Base-by-base conservation (phyloP, 1,140 invertebrate species). In the Drosophila persimilis region DNA sequence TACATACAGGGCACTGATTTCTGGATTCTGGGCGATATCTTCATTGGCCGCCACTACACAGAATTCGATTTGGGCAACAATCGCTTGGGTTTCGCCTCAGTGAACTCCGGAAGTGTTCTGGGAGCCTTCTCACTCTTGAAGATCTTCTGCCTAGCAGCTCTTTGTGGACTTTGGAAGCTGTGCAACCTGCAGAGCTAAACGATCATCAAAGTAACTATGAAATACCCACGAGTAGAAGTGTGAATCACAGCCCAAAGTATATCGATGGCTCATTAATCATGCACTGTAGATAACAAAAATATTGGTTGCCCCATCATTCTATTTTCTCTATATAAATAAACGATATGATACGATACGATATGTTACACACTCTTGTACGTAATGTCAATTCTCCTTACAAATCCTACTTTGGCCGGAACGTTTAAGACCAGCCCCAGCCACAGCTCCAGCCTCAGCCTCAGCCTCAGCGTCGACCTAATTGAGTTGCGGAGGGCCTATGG, bases 51-150 rank as follows among this genome's bases (percentile, higher is more conserved):
- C 41, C 95, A 93, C 85, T 95, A 95, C 90, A 95, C 95, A 13
- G 94, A 94, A 79, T 96, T 96, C 90, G 95, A 96, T 90, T 73
- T 94, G 83, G 94, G 92, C 41, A 95, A 96, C 65, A 93, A 94
- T 70, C 92, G 94, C 55, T 92, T 96, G 66, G 96, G 96, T 59
- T 95, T 91, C 47, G 90, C 91, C 45, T 64, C 75, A 15, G 80
- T 80, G 2, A 75, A 69, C 2, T 75, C 74, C 31, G 13, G 52
- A 2, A 6, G 9, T 58, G 11, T n/a, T 5, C 3, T 26, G 17
- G 59, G 17, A 9, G 9, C 8, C 31, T 31, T 9, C 29, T 8
- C 29, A 7, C 29, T 35, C 5, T 44, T 64, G 63, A 48, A 22
- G 15, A 3, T 62, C 8, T 6, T 46, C 8, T 11, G 6, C 8